Percentiles rank a stretch among this genome's conserved stretches.
Evolutionary conservation across 2,888 invertebrate genomes (phyloP).

Genomic region (Elysia crispata): DNA sequence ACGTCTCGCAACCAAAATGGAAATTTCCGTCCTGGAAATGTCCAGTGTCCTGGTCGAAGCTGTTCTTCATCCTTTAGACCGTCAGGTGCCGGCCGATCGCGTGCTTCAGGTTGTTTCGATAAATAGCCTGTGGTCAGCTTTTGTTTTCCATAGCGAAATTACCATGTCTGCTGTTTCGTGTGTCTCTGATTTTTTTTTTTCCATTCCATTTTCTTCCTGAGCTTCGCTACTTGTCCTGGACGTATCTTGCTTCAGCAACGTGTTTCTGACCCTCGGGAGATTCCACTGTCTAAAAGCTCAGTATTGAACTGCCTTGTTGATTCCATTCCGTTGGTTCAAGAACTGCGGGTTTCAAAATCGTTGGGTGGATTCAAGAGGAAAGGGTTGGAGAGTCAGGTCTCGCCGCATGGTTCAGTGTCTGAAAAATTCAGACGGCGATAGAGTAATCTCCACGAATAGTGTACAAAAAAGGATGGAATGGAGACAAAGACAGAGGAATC

Average conservation of each 20-base stretch:
- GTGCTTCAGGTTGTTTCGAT: too few relatives aligned
- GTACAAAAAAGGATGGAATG: too few relatives aligned
- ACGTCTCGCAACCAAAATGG: too few relatives aligned
- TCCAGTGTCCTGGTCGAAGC: too few relatives aligned
- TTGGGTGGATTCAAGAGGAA: too few relatives aligned
- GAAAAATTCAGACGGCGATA: too few relatives aligned
- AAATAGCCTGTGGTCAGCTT: background rate
- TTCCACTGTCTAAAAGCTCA: background rate
- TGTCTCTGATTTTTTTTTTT: background rate
- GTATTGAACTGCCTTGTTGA: background rate
- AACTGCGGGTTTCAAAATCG: background rate
- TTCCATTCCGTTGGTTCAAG: background rate
- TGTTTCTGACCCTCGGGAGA: background rate
- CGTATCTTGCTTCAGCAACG: background rate
- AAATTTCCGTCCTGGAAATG: background rate
- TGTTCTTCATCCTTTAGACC: too few relatives aligned
- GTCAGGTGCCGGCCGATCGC: too few relatives aligned
- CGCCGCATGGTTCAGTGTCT: too few relatives aligned
- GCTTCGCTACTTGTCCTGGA: background rate
- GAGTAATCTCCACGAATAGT: too few relatives aligned
- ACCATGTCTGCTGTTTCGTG: background rate
- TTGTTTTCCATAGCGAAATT: background rate
- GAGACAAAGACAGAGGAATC: too few relatives aligned
- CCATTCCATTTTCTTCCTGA: background rate
- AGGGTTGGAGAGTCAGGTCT: too few relatives aligned